phyloP scores from a whole-genome alignment of 2,113 vertebrate genomes.

The Eubucco bourcierii region DNA sequence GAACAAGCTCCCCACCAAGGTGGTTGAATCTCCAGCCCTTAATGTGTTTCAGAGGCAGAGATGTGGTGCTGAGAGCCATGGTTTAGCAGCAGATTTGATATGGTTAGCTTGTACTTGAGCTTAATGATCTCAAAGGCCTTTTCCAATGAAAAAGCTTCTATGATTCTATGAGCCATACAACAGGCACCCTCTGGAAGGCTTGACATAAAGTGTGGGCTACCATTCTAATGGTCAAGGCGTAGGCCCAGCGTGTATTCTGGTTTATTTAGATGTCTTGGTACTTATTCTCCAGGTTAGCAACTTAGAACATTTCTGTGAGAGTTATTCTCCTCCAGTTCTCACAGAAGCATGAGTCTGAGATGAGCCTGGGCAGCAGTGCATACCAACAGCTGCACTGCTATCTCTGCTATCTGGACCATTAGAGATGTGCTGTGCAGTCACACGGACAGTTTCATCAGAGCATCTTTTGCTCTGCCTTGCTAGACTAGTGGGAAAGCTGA shows the following conservation, averaged over 20 bases:
- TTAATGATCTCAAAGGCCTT: too few relatives aligned
- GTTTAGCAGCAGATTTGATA: too few relatives aligned
- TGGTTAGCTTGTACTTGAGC: too few relatives aligned
- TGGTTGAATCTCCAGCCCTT: too few relatives aligned
- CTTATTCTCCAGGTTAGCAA: background rate
- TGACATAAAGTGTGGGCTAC: background rate
- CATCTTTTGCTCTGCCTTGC: background rate
- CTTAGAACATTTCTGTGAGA: background rate
- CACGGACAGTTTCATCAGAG: background rate
- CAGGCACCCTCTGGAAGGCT: background rate
- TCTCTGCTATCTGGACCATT: background rate
- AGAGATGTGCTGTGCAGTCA: background rate
- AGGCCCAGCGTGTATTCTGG: background rate
- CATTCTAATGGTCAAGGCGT: background rate
- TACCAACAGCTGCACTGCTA: rapidly evolving
- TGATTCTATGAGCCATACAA: background rate
- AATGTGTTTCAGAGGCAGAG: too few relatives aligned
- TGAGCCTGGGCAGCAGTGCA: background rate
- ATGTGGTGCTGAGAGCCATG: too few relatives aligned
- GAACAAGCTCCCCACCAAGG: too few relatives aligned
- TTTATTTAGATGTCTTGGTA: background rate
- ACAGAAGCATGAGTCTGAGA: background rate
- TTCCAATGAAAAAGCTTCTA: too few relatives aligned
- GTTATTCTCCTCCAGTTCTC: background rate
- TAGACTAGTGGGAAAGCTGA: background rate